Conservation (phyloP, 2,888 invertebrate species). For the Colostygia pectinataria region DNA sequence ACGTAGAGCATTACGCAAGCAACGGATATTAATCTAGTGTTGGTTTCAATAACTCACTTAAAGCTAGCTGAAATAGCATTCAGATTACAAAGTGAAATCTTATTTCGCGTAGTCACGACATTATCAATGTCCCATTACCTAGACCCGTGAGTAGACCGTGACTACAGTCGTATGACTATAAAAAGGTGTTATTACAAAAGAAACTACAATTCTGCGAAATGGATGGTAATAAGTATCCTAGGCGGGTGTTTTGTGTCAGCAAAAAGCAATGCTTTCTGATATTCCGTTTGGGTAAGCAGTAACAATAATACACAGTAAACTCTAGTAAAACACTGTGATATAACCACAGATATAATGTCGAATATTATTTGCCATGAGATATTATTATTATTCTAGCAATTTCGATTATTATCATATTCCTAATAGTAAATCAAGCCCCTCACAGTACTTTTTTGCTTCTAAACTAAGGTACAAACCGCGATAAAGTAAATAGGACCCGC, state of each 20-base stretch:
- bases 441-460: background rate
- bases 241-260: conserved; percentile 41
- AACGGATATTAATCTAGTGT: conserved; percentile 47
- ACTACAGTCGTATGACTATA: conserved; percentile 46
- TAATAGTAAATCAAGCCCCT: conserved; percentile 7
- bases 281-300: conserved; percentile 42
- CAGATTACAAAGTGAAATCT: conserved; percentile 52
- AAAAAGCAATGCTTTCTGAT: conserved; percentile 46
- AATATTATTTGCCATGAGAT: too few relatives aligned
- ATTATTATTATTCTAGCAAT: background rate
- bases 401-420: background rate
- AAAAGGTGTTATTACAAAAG: background rate
- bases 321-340: conserved; percentile 38
- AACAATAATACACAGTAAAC: conserved; percentile 40
- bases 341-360: too few relatives aligned
- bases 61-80: conserved; percentile 45
- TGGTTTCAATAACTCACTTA: conserved; percentile 50
- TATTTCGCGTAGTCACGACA: conserved; percentile 63
- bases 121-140: conserved; percentile 53
- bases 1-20: conserved; percentile 52
- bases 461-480: conserved; percentile 10
- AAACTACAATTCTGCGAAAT: conserved; percentile 47
- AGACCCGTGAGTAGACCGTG: conserved; percentile 51
- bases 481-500: conserved; percentile 26
- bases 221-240: conserved; percentile 47